Conservation (phyloP, 2,113 vertebrate species). For the Ailurus styani region DNA sequence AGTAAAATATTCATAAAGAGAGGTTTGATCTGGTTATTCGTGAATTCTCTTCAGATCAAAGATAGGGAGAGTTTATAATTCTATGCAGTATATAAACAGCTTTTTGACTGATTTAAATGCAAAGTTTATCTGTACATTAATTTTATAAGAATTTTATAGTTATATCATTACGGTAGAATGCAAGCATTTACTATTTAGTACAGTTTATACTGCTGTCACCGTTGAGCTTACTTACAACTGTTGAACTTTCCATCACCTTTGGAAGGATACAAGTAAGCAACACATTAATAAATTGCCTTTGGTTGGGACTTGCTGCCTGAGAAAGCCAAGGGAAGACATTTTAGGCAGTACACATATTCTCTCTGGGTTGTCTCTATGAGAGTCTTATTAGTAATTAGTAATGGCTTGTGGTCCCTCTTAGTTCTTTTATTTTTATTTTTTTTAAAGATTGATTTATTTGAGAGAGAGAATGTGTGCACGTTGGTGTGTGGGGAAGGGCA, state of each 20-base stretch:
- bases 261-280: not conserved
- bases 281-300: not conserved
- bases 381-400: not conserved
- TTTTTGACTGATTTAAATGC: not conserved
- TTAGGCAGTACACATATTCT: not conserved
- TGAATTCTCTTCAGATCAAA: not conserved
- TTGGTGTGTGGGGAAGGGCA: not conserved
- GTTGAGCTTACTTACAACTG: not conserved
- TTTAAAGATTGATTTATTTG: not conserved
- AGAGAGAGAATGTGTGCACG: not conserved
- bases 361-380: not conserved
- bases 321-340: not conserved
- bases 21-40: not conserved
- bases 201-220: not conserved
- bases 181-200: not conserved
- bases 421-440: not conserved
- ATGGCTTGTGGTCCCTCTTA: not conserved
- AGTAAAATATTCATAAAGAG: not conserved
- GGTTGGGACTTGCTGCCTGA: not conserved
- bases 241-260: not conserved
- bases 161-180: not conserved
- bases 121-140: not conserved
- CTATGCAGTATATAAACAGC: not conserved
- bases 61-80: not conserved
- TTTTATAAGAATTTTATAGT: not conserved